phyloP scores from a whole-genome alignment of 2,113 vertebrate genomes.

The Caretta caretta region DNA sequence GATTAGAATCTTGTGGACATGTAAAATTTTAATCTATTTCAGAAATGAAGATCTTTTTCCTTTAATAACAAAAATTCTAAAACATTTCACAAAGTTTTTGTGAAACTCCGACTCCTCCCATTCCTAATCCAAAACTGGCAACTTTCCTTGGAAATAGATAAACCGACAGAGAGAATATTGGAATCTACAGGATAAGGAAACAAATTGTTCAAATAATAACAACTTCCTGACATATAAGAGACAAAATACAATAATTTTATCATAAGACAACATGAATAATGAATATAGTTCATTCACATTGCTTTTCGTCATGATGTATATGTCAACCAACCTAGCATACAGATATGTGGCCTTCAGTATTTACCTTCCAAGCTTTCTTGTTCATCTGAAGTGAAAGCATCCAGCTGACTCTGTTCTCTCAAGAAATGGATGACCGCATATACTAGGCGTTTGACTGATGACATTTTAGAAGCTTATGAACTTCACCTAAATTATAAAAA shows the following conservation, averaged over 20 bases:
- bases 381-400: conserved; percentile 92
- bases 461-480: conserved; percentile 83
- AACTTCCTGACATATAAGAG: background rate
- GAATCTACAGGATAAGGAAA: background rate
- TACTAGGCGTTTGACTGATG: conserved; percentile 93
- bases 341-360: background rate
- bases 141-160: background rate
- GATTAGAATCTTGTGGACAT: background rate
- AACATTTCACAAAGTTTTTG: background rate
- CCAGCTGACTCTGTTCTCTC: conserved; percentile 93
- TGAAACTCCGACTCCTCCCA: background rate
- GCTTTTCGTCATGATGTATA: background rate
- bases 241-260: background rate
- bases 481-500: conserved; percentile 67
- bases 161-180: background rate
- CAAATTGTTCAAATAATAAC: background rate
- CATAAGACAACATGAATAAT: background rate
- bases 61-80: background rate
- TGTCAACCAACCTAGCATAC: background rate
- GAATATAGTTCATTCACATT: background rate
- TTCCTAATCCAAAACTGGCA: background rate
- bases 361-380: conserved; percentile 98
- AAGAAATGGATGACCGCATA: conserved; percentile 97
- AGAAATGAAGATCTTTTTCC: background rate
- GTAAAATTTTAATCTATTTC: background rate